Base-by-base conservation (phyloP, 2,888 invertebrate genomes). In the Leptopilina syphax region DNA sequence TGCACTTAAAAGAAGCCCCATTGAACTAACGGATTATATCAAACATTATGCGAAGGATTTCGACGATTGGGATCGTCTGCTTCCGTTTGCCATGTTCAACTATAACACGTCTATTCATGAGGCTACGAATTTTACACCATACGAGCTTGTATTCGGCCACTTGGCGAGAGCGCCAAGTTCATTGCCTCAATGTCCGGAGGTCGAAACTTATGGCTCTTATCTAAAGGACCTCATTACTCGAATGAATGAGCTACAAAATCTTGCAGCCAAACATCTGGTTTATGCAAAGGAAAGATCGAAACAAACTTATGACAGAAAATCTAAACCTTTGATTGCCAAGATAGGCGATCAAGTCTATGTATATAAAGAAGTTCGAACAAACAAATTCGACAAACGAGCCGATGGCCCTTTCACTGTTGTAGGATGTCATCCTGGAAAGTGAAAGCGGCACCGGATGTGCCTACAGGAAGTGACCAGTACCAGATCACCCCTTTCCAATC, bases 31-130 rank as follows among this genome's bases (percentile, higher is more conserved):
- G 2, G 60, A 60, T 60, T 60, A 60, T 60, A 60, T 60, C 6
- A 60, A 60, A n/a, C 60, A 60, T n/a, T 60, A 60, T n/a, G 60
- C 60, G 6, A 60, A 18, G 18, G 60, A 60, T n/a, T 60, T 60
- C n/a, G 60, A 60, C 18, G 60, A 60, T 60, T 60, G 60, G 60
- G 60, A 60, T n/a, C 60, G 60, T 60, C n/a, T 60, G 18, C n/a
- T 60, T n/a, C 60, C 60, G 3, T 60, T 60, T n/a, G 60, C 60
- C 0, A n/a, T 60, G 60, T 60, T 60, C n/a, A 60, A 60, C 6
- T 60, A 60, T 60, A 60, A 60, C n/a, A 60, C 60, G 3, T 60
- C 60, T 13, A 3, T 60, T 12, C 60, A 60, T 60, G 60, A 60
- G n/a, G 60, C 60, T n/a, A 60, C 60, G 6, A 60, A 60, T n/a